Evolutionary conservation across 2,888 invertebrate species (phyloP).

Genomic region (Cremastinae sp.): DNA sequence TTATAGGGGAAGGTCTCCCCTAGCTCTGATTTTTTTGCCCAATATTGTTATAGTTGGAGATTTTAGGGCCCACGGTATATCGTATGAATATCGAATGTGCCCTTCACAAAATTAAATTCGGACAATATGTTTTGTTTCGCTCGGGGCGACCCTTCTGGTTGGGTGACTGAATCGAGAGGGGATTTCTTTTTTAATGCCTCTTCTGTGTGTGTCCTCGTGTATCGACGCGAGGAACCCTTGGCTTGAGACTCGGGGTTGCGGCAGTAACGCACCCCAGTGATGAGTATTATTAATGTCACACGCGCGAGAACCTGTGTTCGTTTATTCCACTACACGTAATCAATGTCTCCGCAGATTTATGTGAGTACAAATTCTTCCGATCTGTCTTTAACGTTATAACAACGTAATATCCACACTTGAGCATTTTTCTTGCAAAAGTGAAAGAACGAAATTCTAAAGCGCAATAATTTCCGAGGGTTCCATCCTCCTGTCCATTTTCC

Average conservation of each 20-base stretch:
- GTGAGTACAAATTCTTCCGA: background rate
- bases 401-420: background rate
- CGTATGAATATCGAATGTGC: slow-evolving; percentile 79
- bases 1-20: background rate
- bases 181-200: slow-evolving; percentile 17
- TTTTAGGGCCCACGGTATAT: slow-evolving; percentile 68
- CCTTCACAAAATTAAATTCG: slow-evolving; percentile 78
- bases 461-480: too few species aligned
- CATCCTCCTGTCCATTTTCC: too few species aligned
- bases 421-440: too few species aligned
- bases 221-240: slow-evolving; percentile 21
- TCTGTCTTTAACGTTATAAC: background rate
- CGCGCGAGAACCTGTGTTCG: slow-evolving; percentile 19
- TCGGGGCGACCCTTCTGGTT: slow-evolving; percentile 65
- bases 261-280: slow-evolving; percentile 7
- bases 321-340: slow-evolving; percentile 22
- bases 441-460: too few species aligned
- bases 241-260: slow-evolving; percentile 26
- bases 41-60: slow-evolving; percentile 74
- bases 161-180: slow-evolving; percentile 38
- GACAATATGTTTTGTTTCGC: slow-evolving; percentile 80
- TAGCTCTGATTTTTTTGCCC: slow-evolving; percentile 3
- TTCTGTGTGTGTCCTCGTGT: slow-evolving; percentile 13
- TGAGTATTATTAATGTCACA: slow-evolving; percentile 38
- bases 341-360: slow-evolving; percentile 3